A percentile compares a stretch with the other conserved stretches of the same genome.
These are phyloP conservation scores for Helleia helle DNA, from an alignment of 2,888 invertebrate species.

Conservation along the genomic window DNA sequence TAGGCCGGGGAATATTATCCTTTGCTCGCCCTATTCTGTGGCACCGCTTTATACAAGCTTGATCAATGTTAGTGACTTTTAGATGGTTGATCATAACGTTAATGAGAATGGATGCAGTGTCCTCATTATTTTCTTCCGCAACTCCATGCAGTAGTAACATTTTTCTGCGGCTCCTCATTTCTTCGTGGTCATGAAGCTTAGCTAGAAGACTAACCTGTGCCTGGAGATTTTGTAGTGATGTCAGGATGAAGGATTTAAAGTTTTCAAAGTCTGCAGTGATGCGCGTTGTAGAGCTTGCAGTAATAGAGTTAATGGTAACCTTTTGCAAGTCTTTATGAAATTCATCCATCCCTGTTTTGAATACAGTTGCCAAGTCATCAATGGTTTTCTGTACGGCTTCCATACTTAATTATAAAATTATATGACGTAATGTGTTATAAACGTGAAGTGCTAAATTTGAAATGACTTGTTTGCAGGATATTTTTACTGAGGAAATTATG, in stretches of 20 bases:
- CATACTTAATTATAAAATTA: not conserved
- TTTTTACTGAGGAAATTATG: not conserved
- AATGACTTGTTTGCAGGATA: not conserved
- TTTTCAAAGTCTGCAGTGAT: not conserved
- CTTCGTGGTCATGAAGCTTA: too few relatives aligned
- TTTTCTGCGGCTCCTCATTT: too few relatives aligned
- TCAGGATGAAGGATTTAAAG: not conserved
- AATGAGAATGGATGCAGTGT: too few relatives aligned
- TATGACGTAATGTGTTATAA: not conserved
- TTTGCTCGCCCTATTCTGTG: too few relatives aligned
- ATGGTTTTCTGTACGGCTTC: conserved; percentile 1
- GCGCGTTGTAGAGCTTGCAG: not conserved
- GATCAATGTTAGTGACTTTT: too few relatives aligned
- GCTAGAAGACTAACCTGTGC: not conserved
- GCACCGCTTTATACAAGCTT: too few relatives aligned
- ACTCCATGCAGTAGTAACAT: too few relatives aligned
- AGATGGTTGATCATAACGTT: too few relatives aligned
- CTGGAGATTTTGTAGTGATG: not conserved
- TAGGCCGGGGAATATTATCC: not conserved
- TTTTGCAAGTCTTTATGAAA: conserved; percentile 1
- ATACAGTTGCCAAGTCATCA: not conserved
- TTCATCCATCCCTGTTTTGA: conserved; percentile 1
- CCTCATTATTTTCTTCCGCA: too few relatives aligned
- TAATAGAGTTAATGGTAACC: not conserved
- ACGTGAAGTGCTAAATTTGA: not conserved